Conservation (phyloP, 2,113 vertebrate genomes). For the Barbus barbus region DNA sequence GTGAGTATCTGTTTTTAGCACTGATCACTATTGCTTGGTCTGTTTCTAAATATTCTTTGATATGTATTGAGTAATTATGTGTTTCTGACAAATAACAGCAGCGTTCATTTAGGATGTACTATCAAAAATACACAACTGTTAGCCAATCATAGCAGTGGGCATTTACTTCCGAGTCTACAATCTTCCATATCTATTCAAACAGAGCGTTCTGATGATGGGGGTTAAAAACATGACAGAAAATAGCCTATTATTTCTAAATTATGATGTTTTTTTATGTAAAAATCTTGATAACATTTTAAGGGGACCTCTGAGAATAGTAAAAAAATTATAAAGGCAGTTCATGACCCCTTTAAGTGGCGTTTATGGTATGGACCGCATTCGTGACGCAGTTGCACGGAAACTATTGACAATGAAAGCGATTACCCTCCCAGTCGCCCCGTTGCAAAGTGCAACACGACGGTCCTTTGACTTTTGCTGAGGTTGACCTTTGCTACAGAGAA, state of each 20-base stretch:
- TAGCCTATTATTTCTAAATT: background rate
- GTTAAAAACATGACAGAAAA: too few species aligned
- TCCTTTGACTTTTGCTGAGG: constrained; percentile 68
- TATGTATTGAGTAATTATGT: too few species aligned
- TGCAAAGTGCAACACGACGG: constrained; percentile 51
- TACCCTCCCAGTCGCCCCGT: constrained; percentile 37
- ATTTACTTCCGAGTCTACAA: too few species aligned
- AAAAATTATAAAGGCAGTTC: background rate
- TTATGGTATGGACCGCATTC: constrained; percentile 54
- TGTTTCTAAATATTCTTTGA: too few species aligned
- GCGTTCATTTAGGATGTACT: too few species aligned
- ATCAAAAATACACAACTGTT: too few species aligned
- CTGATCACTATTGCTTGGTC: too few species aligned
- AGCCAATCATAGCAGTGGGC: too few species aligned
- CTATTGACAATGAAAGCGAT: constrained; percentile 58
- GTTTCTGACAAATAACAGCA: too few species aligned
- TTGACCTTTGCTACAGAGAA: constrained; percentile 74
- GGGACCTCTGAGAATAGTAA: background rate
- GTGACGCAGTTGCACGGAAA: constrained; percentile 38
- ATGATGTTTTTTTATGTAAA: background rate
- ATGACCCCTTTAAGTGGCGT: background rate
- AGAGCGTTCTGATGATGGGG: too few species aligned
- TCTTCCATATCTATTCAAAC: too few species aligned
- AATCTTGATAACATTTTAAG: background rate
- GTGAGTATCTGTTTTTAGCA: too few species aligned